Base-by-base conservation (phyloP, 2,797 vertebrate genomes). In the Nannoperca australis region DNA sequence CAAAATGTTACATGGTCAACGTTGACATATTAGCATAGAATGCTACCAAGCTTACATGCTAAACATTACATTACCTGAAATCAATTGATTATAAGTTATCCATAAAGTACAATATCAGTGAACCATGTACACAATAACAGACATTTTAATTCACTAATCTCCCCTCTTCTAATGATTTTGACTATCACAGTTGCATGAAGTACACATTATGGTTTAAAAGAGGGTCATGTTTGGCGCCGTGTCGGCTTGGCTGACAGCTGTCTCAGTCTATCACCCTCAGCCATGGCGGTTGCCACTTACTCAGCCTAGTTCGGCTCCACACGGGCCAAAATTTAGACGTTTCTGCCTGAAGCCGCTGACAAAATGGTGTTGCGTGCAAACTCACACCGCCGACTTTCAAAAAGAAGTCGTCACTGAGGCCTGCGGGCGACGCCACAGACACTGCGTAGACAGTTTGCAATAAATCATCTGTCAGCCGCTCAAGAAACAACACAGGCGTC, bases 181-280 rank as follows among this genome's bases (percentile, higher is more conserved):
- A 38, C 36, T 0, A 17, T 30, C 44, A 17, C n/a, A 55, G 11
- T 11, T 3, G 0, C 47, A 36, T 53, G 55, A 44, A 18, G 32
- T 30, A 42, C 32, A 51, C 5, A 58, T 59, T 15, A 4, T 38
- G 15, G 30, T n/a, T 60, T 13, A 45, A 24, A 54, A 54, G 38
- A 36, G 14, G 24, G 8, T 53, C 62, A 8, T 42, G 32, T 61
- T 55, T 11, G 45, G 15, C 59, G 68, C 1, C 2, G 27, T 61
- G 70, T 50, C 7, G 13, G 49, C 22, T 60, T 60, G 66, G 66
- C 6, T 70, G 78, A 70, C 66, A 65, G 60, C 47, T 60, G 71
- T 79, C 76, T 73, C 51, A 1, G 64, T 51, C 65, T 10, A 44
- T 74, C 49, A 45, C 13, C 20, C 14, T 70, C 60, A 62, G 49